Evolutionary conservation across 2,113 vertebrate genomes (phyloP).

Genomic region (Chrysemys picta): DNA sequence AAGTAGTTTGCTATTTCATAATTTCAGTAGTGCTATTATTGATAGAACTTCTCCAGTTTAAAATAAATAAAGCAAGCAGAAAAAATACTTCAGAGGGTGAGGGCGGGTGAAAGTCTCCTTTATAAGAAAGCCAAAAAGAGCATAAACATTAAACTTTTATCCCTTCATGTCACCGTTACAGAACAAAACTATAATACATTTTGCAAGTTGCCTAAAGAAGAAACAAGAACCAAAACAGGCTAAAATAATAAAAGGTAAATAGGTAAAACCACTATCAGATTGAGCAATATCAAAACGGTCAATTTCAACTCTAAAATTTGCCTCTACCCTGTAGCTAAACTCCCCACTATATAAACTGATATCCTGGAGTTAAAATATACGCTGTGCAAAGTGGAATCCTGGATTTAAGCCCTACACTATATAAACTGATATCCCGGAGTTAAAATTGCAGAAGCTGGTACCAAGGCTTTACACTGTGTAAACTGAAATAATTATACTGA

Average conservation of each 20-base stretch:
- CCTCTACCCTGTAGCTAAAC: neutral
- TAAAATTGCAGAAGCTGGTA: neutral
- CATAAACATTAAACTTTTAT: neutral
- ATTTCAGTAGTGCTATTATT: neutral
- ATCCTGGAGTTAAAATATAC: neutral
- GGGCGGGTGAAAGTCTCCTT: neutral
- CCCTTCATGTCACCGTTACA: neutral
- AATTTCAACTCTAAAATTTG: slow-evolving; percentile 7
- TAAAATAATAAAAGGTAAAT: neutral
- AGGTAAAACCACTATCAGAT: neutral
- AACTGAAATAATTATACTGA: neutral
- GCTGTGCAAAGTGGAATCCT: neutral
- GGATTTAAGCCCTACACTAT: neutral
- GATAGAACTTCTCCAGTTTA: neutral
- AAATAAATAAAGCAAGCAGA: neutral
- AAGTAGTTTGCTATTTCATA: neutral
- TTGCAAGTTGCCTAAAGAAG: neutral
- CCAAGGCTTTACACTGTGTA: neutral
- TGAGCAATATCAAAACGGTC: neutral
- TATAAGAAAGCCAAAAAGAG: neutral
- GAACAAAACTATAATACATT: neutral
- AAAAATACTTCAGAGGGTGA: neutral
- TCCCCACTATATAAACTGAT: neutral
- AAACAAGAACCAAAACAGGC: neutral
- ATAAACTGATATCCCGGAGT: neutral